Conservation (phyloP, 2,113 vertebrate species). For the Canis aureus region DNA sequence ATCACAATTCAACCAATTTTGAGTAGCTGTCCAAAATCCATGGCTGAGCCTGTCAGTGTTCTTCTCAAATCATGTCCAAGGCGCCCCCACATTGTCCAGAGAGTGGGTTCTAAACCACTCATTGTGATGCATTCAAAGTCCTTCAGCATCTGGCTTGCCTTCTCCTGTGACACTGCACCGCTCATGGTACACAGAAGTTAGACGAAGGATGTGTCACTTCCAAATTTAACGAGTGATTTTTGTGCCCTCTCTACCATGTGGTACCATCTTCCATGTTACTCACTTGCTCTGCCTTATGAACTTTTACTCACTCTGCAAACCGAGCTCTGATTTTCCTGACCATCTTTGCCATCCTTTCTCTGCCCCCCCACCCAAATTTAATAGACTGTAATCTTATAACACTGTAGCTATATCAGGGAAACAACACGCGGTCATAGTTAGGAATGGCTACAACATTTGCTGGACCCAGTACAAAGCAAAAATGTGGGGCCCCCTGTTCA, state of each 20-base stretch:
- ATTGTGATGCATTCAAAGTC: not conserved
- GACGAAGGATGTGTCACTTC: not conserved
- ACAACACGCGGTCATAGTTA: not conserved
- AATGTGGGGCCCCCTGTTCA: not conserved
- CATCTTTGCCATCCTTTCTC: not conserved
- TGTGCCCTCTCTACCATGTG: fast-evolving
- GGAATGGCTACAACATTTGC: not conserved
- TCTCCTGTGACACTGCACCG: not conserved
- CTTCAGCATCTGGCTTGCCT: not conserved
- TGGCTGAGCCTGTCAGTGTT: not conserved
- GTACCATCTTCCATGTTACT: not conserved
- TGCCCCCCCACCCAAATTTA: not conserved
- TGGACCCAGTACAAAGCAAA: not conserved
- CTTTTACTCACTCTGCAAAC: not conserved
- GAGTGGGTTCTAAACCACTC: not conserved
- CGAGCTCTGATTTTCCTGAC: not conserved
- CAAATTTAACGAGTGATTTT: not conserved
- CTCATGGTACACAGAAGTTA: not conserved
- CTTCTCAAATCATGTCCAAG: not conserved
- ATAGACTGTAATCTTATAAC: not conserved
- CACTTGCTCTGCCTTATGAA: not conserved
- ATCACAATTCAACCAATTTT: constrained; percentile 49
- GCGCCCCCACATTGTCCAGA: not conserved
- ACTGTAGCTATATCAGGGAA: not conserved
- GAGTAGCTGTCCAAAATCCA: constrained; percentile 56